Evolutionary conservation across 2,888 invertebrate genomes (phyloP).

Genomic region (Cerceris rybyensis): DNA sequence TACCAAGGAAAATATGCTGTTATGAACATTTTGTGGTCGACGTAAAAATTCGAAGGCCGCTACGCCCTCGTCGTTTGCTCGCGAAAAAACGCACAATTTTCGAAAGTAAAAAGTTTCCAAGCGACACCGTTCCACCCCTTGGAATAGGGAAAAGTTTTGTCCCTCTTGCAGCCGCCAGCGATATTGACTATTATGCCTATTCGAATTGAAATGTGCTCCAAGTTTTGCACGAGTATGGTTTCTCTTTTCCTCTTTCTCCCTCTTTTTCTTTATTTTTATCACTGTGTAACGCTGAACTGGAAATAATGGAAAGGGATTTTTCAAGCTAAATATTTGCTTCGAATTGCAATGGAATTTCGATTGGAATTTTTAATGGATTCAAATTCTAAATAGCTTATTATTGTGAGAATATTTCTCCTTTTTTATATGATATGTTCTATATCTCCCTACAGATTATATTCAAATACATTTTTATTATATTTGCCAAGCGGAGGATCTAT

Average conservation of each 20-base stretch:
- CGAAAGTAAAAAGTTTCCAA: constrained; percentile 42
- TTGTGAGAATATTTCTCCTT: too few relatives aligned
- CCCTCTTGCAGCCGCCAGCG: constrained; percentile 2
- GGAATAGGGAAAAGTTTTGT: constrained; percentile 31
- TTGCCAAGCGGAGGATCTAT: too few relatives aligned
- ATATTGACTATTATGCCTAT: constrained; percentile 40
- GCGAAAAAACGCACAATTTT: constrained; percentile 25
- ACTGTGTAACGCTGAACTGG: not conserved
- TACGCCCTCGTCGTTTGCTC: not conserved
- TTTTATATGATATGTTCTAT: too few relatives aligned
- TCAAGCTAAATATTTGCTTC: too few relatives aligned
- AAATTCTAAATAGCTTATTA: too few relatives aligned
- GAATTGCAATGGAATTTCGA: too few relatives aligned
- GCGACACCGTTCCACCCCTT: not conserved
- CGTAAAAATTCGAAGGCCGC: constrained; percentile 23
- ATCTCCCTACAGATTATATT: too few relatives aligned
- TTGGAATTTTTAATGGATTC: too few relatives aligned
- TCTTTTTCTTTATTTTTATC: not conserved
- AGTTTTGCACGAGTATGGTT: constrained; percentile 14
- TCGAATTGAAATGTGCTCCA: constrained; percentile 36
- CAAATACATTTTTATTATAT: too few relatives aligned
- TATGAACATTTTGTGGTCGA: constrained; percentile 15
- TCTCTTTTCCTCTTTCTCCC: not conserved
- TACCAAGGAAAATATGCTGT: not conserved
- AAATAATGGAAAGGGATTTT: too few relatives aligned